phyloP scores from a whole-genome alignment of 2,888 invertebrate species.

The Amphipoea lucens region DNA sequence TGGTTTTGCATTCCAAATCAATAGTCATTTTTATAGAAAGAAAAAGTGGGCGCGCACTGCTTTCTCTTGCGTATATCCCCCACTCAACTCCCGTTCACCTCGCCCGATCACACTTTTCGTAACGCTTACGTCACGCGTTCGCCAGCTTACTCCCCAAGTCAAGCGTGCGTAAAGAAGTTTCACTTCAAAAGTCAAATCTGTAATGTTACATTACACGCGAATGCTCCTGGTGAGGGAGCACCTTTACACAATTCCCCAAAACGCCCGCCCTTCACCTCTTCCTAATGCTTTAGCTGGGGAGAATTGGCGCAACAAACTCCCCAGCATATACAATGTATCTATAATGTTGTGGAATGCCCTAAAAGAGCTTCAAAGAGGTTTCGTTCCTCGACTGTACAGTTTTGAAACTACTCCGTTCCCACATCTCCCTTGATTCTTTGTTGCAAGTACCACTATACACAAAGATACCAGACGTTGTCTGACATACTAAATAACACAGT shows the following conservation, averaged over 20 bases:
- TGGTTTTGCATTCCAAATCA: too few relatives aligned
- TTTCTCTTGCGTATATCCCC: too few relatives aligned
- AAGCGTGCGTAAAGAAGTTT: too few relatives aligned
- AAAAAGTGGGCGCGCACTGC: too few relatives aligned
- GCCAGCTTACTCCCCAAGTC: too few relatives aligned
- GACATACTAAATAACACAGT: constrained; percentile 52
- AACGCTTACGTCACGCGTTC: too few relatives aligned
- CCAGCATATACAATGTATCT: background rate
- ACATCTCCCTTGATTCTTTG: background rate
- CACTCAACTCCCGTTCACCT: too few relatives aligned
- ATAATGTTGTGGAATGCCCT: background rate
- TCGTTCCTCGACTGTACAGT: background rate
- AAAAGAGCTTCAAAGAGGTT: background rate
- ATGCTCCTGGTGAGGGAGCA: too few relatives aligned
- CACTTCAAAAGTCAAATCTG: too few relatives aligned
- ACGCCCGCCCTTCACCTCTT: background rate
- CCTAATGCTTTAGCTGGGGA: background rate
- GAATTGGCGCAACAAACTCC: background rate
- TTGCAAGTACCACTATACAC: background rate
- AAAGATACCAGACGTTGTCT: constrained; percentile 34
- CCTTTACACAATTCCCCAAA: background rate
- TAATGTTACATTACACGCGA: too few relatives aligned
- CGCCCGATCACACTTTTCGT: too few relatives aligned
- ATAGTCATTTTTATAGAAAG: too few relatives aligned
- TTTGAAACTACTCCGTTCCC: background rate